phyloP scores from a whole-genome alignment of 2,888 invertebrate genomes.

The Dicyrtoma fusca region DNA sequence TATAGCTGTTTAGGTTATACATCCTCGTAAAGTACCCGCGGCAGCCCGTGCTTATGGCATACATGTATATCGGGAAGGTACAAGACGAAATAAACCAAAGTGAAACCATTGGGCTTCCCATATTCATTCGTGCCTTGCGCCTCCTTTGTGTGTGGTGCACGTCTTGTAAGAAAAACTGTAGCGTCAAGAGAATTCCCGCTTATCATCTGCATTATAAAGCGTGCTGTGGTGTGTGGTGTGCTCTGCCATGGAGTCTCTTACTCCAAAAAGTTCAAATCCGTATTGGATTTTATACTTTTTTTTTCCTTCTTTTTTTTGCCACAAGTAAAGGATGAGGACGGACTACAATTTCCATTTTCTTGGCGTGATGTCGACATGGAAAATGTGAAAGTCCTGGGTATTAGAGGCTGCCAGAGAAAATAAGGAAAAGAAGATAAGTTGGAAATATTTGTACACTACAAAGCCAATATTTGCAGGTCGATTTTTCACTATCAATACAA shows the following conservation, averaged over 20 bases:
- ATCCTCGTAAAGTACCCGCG: too few species aligned
- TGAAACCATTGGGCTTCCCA: too few species aligned
- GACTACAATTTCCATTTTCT: neutral
- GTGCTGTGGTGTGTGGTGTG: neutral
- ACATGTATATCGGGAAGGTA: too few species aligned
- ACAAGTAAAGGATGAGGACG: neutral
- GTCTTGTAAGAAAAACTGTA: too few species aligned
- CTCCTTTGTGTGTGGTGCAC: too few species aligned
- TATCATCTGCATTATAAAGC: too few species aligned
- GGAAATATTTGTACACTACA: neutral
- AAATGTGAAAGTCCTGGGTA: neutral
- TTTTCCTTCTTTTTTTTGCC: neutral
- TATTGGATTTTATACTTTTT: neutral
- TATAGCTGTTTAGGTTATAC: too few species aligned
- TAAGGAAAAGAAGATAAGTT: constrained; percentile 4
- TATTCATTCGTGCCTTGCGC: too few species aligned
- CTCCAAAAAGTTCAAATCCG: neutral
- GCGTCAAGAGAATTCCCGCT: too few species aligned
- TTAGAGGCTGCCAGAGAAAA: neutral
- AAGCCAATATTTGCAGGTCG: constrained; percentile 15
- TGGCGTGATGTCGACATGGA: neutral
- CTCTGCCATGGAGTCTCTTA: too few species aligned
- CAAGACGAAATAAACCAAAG: too few species aligned
- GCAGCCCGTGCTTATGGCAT: too few species aligned
- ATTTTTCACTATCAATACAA: constrained; percentile 16